Evolutionary conservation across 2,888 invertebrate species (phyloP).

Genomic region (Panopea generosa): DNA sequence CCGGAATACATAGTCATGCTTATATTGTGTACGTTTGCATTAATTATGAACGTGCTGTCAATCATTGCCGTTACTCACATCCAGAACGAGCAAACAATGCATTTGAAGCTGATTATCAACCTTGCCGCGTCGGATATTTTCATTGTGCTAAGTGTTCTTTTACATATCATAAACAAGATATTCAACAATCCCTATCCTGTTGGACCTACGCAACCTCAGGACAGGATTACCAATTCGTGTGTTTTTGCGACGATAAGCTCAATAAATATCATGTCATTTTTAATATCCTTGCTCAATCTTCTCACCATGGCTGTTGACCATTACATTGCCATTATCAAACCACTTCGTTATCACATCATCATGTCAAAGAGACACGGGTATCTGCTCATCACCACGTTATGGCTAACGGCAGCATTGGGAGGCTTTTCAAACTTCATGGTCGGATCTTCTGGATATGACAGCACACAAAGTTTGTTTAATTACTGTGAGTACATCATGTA

Average conservation of each 20-base stretch:
- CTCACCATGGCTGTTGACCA: conserved; percentile 77
- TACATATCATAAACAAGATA: conserved; percentile 71
- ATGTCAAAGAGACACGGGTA: conserved; percentile 62
- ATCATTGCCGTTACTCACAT: conserved; percentile 77
- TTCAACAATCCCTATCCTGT: conserved; percentile 60
- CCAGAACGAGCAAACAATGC: conserved; percentile 72
- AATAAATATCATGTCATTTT: conserved; percentile 72
- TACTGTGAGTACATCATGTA: conserved; percentile 77
- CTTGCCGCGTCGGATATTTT: conserved; percentile 75
- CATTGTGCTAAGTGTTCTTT: conserved; percentile 72
- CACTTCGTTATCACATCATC: conserved; percentile 66
- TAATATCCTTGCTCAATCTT: conserved; percentile 75
- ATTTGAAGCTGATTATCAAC: conserved; percentile 77
- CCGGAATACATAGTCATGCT: conserved; percentile 70
- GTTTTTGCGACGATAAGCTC: conserved; percentile 70
- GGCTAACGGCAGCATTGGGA: conserved; percentile 67
- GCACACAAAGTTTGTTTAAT: conserved; percentile 58
- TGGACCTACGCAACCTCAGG: conserved; percentile 36
- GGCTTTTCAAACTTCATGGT: conserved; percentile 70
- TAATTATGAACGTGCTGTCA: conserved; percentile 75
- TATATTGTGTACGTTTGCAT: conserved; percentile 67
- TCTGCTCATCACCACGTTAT: conserved; percentile 64
- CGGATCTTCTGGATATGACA: conserved; percentile 31
- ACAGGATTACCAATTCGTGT: conserved; percentile 68
- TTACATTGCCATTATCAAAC: conserved; percentile 75